Conservation (phyloP, 2,888 invertebrate genomes). For the Odontothrips loti region DNA sequence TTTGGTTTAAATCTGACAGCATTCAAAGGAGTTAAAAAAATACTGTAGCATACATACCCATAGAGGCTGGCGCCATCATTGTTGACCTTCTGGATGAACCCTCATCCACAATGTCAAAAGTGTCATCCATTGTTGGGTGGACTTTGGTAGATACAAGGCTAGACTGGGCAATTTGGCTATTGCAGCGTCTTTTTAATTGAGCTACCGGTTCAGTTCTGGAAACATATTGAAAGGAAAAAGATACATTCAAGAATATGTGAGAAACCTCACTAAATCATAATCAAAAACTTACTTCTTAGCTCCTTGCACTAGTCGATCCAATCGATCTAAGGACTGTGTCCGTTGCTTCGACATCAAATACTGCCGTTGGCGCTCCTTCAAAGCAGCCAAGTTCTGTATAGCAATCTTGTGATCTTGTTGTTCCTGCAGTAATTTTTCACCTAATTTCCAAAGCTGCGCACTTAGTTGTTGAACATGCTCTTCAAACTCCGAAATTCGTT, state of each 20-base stretch:
- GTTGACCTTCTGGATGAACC: conserved; percentile 33
- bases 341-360: conserved; percentile 7
- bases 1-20: not conserved
- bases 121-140: not conserved
- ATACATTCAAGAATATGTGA: not conserved
- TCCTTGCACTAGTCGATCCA: not conserved
- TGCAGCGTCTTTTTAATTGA: not conserved
- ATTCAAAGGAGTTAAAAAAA: conserved; percentile 30
- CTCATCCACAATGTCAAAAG: not conserved
- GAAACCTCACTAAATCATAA: not conserved
- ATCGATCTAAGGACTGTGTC: not conserved
- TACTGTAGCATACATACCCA: conserved; percentile 29
- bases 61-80: conserved; percentile 37
- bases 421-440: conserved; percentile 57
- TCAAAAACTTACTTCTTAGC: not conserved
- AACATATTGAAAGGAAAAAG: not conserved
- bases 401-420: conserved; percentile 56
- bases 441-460: conserved; percentile 58
- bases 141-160: not conserved
- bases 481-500: conserved; percentile 37
- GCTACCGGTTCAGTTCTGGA: no score
- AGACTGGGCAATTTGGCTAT: not conserved
- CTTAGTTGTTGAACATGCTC: conserved; percentile 52
- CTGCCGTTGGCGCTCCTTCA: conserved; percentile 32
- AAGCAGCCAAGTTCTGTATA: conserved; percentile 44